A percentile compares a stretch with the other conserved stretches of the same genome.
Conservation (phyloP, 2,888 invertebrate genomes). For the Acanthosepion esculentum region DNA sequence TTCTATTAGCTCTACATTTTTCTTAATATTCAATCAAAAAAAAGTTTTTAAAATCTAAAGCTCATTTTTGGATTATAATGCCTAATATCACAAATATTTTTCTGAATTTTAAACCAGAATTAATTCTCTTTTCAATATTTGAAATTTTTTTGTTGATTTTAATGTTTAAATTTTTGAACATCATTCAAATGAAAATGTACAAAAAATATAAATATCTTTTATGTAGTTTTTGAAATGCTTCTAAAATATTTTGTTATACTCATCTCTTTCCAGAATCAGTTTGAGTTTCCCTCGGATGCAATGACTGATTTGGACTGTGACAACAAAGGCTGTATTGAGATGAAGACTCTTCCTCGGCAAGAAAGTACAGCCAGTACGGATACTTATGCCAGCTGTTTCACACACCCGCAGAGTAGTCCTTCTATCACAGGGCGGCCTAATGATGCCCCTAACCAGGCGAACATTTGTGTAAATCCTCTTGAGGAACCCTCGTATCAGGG, state of each 20-base stretch:
- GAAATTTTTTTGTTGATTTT: neutral
- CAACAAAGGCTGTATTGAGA: slow-evolving; percentile 66
- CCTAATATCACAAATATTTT: neutral
- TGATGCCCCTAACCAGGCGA: slow-evolving; percentile 58
- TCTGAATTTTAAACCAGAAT: neutral
- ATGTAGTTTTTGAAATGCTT: neutral
- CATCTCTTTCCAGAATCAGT: slow-evolving; percentile 52
- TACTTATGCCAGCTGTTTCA: slow-evolving; percentile 96
- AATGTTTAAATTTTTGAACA: neutral
- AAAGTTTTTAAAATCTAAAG: too few relatives aligned
- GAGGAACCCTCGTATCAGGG: slow-evolving; percentile 57
- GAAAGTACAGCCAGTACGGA: slow-evolving; percentile 84
- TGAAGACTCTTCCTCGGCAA: slow-evolving; percentile 69
- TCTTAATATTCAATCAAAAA: neutral
- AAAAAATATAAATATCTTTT: neutral
- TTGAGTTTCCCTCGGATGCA: slow-evolving; percentile 56
- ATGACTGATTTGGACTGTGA: slow-evolving; percentile 55
- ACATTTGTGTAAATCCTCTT: slow-evolving; percentile 74
- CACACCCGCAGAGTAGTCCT: slow-evolving; percentile 82
- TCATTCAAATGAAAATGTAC: neutral
- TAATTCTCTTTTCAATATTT: neutral
- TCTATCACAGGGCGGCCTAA: slow-evolving; percentile 54
- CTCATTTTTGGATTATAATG: neutral
- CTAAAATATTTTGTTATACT: neutral
- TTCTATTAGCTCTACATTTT: neutral